phyloP scores from a whole-genome alignment of 2,797 vertebrate species.

The Acanthopagrus latus region DNA sequence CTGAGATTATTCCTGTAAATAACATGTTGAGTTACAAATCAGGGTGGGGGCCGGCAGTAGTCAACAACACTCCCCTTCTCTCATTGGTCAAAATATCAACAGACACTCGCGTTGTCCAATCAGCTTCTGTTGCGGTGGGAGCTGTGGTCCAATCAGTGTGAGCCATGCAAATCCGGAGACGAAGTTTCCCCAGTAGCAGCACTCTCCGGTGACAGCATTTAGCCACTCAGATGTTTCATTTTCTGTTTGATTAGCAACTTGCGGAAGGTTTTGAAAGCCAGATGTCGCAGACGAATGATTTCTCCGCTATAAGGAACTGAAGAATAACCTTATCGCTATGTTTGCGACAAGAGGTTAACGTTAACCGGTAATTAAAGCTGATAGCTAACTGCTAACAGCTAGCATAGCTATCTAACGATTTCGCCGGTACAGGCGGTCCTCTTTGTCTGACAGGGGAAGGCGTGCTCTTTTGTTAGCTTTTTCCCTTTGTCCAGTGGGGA shows the following conservation, averaged over 20 bases:
- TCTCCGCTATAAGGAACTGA: constrained; percentile 10
- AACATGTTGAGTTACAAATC: neutral
- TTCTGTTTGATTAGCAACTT: constrained; percentile 27
- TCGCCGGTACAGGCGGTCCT: constrained; percentile 83
- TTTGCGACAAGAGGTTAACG: constrained; percentile 52
- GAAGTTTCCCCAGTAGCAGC: constrained; percentile 71
- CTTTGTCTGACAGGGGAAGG: constrained; percentile 89
- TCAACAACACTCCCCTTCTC: neutral
- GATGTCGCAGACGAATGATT: neutral
- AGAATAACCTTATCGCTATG: constrained; percentile 53
- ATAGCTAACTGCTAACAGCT: constrained; percentile 71
- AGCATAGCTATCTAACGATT: constrained; percentile 66
- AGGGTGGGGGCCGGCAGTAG: neutral
- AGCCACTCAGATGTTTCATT: constrained; percentile 58
- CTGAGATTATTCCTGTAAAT: neutral
- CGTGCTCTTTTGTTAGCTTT: constrained; percentile 88
- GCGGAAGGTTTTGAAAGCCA: neutral
- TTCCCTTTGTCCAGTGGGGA: constrained; percentile 81
- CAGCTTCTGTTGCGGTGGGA: constrained; percentile 48
- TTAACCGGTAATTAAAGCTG: constrained; percentile 71
- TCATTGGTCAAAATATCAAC: constrained; percentile 72
- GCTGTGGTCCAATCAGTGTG: constrained; percentile 47
- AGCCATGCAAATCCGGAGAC: constrained; percentile 73
- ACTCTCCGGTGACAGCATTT: constrained; percentile 45
- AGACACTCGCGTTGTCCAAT: constrained; percentile 68